Percentiles rank a stretch among this genome's conserved stretches.
These are phyloP conservation scores for Pluvianellus socialis DNA, from an alignment of 2,113 vertebrate genomes.

Conservation along the genomic window DNA sequence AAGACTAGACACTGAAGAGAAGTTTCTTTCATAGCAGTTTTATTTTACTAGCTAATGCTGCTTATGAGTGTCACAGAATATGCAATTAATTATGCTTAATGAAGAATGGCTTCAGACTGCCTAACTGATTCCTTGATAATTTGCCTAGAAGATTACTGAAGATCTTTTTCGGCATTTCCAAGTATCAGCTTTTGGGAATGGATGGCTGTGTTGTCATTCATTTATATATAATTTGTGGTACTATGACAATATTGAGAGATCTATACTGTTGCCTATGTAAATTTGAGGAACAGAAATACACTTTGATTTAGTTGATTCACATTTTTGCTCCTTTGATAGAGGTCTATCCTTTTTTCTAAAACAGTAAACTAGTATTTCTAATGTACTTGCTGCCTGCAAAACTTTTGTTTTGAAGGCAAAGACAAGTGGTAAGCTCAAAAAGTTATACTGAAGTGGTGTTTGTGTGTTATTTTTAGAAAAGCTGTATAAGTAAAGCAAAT, in stretches of 20 bases:
- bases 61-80: neutral
- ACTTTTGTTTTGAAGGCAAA: neutral
- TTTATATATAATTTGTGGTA: neutral
- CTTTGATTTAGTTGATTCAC: neutral
- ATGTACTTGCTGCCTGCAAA: neutral
- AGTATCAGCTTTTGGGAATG: neutral
- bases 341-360: neutral
- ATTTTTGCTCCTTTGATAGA: neutral
- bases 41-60: neutral
- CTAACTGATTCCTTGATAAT: neutral
- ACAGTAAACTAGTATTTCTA: neutral
- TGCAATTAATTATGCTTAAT: neutral
- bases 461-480: neutral
- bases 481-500: neutral
- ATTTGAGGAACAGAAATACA: neutral
- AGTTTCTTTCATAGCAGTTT: neutral
- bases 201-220: neutral
- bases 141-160: neutral
- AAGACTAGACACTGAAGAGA: neutral
- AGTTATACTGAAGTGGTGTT: neutral
- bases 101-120: neutral
- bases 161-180: neutral
- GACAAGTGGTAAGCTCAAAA: neutral
- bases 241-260: neutral
- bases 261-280: neutral